A percentile compares a stretch with the other conserved stretches of the same genome.
These are phyloP conservation scores for Falco rusticolus DNA, from an alignment of 2,797 vertebrate species.

Conservation along the genomic window DNA sequence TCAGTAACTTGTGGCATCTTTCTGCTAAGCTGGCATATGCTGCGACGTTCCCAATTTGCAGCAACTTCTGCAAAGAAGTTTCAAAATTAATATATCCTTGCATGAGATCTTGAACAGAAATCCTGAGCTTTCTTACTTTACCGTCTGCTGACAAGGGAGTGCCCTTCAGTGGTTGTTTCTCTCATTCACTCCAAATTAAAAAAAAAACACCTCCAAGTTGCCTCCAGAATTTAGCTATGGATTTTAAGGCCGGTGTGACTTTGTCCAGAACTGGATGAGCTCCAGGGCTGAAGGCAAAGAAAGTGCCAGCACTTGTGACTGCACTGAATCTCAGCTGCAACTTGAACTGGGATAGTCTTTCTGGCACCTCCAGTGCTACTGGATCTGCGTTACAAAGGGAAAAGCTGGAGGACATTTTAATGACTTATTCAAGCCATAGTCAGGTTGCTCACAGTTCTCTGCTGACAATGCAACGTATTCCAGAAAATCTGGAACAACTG, in stretches of 20 bases:
- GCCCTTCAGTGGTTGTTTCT: neutral
- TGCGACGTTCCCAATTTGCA: neutral
- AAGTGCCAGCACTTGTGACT: neutral
- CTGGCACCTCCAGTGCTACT: slow-evolving; percentile 35
- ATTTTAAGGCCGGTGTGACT: neutral
- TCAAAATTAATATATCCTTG: neutral
- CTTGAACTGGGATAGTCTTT: neutral
- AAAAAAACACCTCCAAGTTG: accelerated
- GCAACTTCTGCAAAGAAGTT: neutral
- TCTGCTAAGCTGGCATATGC: neutral
- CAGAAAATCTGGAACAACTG: neutral
- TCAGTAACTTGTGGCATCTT: neutral
- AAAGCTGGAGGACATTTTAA: slow-evolving; percentile 22
- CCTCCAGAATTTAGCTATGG: neutral
- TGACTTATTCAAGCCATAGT: neutral
- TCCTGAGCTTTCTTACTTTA: neutral
- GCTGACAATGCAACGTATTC: neutral
- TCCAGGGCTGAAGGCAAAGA: neutral
- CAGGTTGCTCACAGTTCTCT: neutral
- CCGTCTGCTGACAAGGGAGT: neutral
- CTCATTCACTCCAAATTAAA: neutral
- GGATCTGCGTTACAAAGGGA: neutral
- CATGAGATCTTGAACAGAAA: neutral
- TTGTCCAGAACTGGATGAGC: neutral
- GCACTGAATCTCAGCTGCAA: neutral